Base-by-base conservation (phyloP, 2,797 vertebrate genomes). In the Antennarius maculatus region DNA sequence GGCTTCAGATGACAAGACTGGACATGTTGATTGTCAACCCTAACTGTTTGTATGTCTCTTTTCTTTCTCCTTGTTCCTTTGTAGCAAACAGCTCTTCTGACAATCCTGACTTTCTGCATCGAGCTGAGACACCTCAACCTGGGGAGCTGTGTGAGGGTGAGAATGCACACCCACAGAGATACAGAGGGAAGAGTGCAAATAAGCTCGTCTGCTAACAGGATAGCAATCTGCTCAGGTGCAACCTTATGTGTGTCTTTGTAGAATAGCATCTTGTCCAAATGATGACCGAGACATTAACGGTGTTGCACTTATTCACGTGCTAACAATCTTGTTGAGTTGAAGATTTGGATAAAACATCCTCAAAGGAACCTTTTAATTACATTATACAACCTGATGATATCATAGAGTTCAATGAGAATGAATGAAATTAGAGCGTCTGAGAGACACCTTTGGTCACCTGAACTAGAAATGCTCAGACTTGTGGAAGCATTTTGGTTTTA, bases 61-160 rank as follows among this genome's bases (percentile, higher is more conserved):
- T 48, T 92, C 83, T 92, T 82, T 91, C 62, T 89, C 77, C 82
- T 87, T 92, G 77, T 87, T 67, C 87, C 34, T 74, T 41, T 74
- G 53, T 92, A 99, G 98, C 97, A 99, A 97, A 97, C 96, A 39
- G 95, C 96, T 45, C 91, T 98, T 77, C 93, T 99, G 90, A 98
- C 94, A 91, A 97, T 99, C 89, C 92, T 99, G 88, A 98, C 96
- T 79, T 99, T 97, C 93, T 99, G 97, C 82, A 92, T 94, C 5
- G 95, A 98, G 82, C 93, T 99, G 84, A 95, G 92, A 80, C 96
- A 99, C 91, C 95, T 99, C 80, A 98, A 95, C 91, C 91, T 99
- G 58, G 97, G 97, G 67, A 98, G 97, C 89, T 99, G 98, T 2
- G 93, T 98, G 68, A 95, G 96, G 96, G 98, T 98, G 87, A 96